These are phyloP conservation scores for Chaetodon trifasciatus DNA, from an alignment of 2,797 vertebrate species.

Conservation along the genomic window DNA sequence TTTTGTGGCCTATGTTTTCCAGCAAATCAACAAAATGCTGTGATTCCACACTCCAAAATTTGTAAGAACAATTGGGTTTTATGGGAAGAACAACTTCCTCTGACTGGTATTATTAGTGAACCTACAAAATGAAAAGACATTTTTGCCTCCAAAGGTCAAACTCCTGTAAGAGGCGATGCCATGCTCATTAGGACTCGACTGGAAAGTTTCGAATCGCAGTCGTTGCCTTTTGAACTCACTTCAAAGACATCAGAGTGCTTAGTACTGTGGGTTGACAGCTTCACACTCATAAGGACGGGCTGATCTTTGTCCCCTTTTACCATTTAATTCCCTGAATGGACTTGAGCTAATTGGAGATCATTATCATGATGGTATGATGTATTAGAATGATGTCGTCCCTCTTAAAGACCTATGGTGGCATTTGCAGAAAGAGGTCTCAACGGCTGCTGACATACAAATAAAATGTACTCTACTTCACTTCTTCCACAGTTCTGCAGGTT, in stretches of 20 bases:
- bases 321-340: slow-evolving; percentile 81
- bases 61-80: slow-evolving; percentile 24
- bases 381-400: slow-evolving; percentile 74
- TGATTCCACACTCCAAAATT: slow-evolving; percentile 16
- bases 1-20: neutral
- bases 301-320: slow-evolving; percentile 75
- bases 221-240: slow-evolving; percentile 75
- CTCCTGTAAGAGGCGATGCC: slow-evolving; percentile 45
- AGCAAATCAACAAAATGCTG: slow-evolving; percentile 21
- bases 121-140: slow-evolving; percentile 53
- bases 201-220: slow-evolving; percentile 67
- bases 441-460: slow-evolving; percentile 3
- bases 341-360: slow-evolving; percentile 83
- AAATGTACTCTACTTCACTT: slow-evolving; percentile 11
- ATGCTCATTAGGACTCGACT: slow-evolving; percentile 61
- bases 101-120: slow-evolving; percentile 39
- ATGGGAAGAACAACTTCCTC: slow-evolving; percentile 34
- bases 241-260: slow-evolving; percentile 76
- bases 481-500: neutral
- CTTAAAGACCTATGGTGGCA: slow-evolving; percentile 64
- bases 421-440: slow-evolving; percentile 33
- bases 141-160: slow-evolving; percentile 66
- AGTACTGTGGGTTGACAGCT: slow-evolving; percentile 65
- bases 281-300: slow-evolving; percentile 66
- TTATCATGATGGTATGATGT: slow-evolving; percentile 81